Percentiles rank a stretch among this genome's conserved stretches.
Evolutionary conservation across 1,140 invertebrate genomes (phyloP).

Genomic region (Atta colombica): DNA sequence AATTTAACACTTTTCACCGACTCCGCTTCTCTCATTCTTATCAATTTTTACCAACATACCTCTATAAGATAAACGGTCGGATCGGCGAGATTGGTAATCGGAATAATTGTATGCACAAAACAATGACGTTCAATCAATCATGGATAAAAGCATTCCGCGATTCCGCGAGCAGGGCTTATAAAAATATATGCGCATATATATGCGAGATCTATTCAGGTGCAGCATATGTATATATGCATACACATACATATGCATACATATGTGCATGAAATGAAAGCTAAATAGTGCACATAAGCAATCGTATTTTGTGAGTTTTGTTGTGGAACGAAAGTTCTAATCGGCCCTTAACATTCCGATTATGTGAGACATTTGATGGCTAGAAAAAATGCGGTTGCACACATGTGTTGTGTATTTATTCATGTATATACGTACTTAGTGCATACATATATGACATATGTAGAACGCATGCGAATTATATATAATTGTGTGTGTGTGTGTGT

Average conservation of each 20-base stretch:
- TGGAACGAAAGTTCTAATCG: constrained; percentile 29
- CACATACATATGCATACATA: neutral
- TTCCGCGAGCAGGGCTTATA: neutral
- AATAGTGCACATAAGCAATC: neutral
- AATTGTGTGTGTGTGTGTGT: too few relatives aligned
- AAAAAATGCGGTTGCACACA: constrained; percentile 7
- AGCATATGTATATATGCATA: neutral
- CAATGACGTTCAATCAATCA: constrained; percentile 28
- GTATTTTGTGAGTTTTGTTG: neutral
- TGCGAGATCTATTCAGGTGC: constrained; percentile 25
- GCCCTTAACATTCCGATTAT: neutral
- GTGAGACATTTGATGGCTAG: constrained; percentile 30
- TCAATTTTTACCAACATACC: too few relatives aligned
- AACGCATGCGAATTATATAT: neutral
- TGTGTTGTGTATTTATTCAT: too few relatives aligned
- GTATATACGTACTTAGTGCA: neutral
- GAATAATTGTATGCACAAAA: neutral
- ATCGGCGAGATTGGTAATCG: neutral
- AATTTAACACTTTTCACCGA: constrained; percentile 13
- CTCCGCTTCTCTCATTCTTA: neutral
- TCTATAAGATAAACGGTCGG: constrained; percentile 15
- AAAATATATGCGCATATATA: constrained; percentile 17
- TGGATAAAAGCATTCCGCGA: constrained; percentile 28
- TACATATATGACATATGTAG: neutral
- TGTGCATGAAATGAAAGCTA: neutral